Conservation (phyloP, 2,797 vertebrate species). For the Emys orbicularis region DNA sequence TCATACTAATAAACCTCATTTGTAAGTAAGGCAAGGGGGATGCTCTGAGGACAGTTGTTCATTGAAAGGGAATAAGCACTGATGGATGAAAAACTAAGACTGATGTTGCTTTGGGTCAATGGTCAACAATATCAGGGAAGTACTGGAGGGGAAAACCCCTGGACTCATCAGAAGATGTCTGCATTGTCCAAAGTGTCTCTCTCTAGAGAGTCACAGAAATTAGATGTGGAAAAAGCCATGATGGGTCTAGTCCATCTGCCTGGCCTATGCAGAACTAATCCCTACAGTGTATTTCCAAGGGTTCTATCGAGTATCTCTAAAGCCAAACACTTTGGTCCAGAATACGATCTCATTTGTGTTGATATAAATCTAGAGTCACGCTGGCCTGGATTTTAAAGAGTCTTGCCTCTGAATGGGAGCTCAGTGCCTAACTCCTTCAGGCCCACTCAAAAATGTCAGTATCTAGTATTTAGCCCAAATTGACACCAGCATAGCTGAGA, state of each 20-base stretch:
- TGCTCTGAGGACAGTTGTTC: not conserved
- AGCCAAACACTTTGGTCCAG: not conserved
- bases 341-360: not conserved
- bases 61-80: not conserved
- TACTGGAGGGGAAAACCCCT: not conserved
- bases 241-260: not conserved
- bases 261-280: not conserved
- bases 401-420: not conserved
- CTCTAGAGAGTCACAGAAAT: not conserved
- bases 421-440: not conserved
- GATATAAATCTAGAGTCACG: rapidly evolving
- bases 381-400: not conserved
- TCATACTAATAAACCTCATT: not conserved
- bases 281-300: not conserved
- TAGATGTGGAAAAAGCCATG: not conserved
- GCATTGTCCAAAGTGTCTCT: not conserved
- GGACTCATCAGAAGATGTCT: not conserved
- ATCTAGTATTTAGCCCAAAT: not conserved
- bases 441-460: not conserved
- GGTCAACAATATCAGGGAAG: not conserved
- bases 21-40: not conserved
- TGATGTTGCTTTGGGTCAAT: not conserved
- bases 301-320: not conserved
- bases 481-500: not conserved
- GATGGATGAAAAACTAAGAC: not conserved